These are phyloP conservation scores for Sakesphorus luctuosus DNA, from an alignment of 2,113 vertebrate species.

Conservation along the genomic window DNA sequence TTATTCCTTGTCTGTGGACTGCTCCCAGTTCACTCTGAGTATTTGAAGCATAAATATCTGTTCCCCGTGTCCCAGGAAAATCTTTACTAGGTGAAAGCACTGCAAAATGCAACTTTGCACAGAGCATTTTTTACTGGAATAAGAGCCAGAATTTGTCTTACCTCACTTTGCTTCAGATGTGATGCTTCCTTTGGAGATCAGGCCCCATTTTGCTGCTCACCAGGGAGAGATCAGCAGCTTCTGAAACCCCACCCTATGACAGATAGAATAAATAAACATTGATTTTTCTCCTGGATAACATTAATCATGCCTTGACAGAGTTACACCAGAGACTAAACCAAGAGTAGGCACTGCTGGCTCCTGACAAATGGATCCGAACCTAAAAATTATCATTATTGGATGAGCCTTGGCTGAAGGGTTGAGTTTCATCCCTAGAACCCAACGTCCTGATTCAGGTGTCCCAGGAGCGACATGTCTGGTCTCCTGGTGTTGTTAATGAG, in stretches of 20 bases:
- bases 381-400: neutral
- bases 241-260: neutral
- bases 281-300: slow-evolving; percentile 27
- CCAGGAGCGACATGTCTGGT: fast-evolving
- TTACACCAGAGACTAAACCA: neutral
- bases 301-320: slow-evolving; percentile 41
- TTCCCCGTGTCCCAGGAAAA: neutral
- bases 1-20: neutral
- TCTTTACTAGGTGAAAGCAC: neutral
- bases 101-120: fast-evolving
- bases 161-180: fast-evolving
- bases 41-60: neutral
- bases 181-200: neutral
- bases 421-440: neutral
- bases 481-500: neutral
- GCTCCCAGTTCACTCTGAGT: neutral
- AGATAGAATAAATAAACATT: neutral
- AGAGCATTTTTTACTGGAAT: fast-evolving
- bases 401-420: neutral
- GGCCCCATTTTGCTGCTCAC: fast-evolving
- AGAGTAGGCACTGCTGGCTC: fast-evolving
- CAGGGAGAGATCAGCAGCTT: neutral
- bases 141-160: neutral
- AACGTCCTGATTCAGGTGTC: neutral
- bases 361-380: neutral